Percentiles rank a stretch among this genome's conserved stretches.
Evolutionary conservation across 2,113 vertebrate species (phyloP).

Genomic region (Hyperopisus bebe): DNA sequence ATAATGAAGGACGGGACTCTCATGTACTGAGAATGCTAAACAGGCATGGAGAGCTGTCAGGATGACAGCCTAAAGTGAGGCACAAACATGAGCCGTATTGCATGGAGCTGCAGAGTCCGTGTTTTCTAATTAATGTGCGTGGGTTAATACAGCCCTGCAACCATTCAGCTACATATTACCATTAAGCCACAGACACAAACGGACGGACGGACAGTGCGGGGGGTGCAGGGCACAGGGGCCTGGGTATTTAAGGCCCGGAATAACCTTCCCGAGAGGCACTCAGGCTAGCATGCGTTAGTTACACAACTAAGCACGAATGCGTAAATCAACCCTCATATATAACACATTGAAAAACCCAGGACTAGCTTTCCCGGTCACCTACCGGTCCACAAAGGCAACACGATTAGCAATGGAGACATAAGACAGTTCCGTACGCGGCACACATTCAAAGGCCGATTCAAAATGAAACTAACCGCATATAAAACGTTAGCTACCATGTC

Average conservation of each 20-base stretch:
- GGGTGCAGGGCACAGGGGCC: background rate
- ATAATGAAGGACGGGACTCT: background rate
- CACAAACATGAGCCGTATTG: background rate
- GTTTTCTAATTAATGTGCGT: background rate
- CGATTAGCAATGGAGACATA: background rate
- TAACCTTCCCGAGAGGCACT: background rate
- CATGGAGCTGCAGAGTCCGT: background rate
- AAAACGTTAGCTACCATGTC: background rate
- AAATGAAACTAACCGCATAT: background rate
- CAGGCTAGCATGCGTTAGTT: background rate
- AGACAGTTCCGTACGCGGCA: background rate
- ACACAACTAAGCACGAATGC: background rate
- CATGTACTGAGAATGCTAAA: background rate
- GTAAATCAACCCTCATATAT: background rate
- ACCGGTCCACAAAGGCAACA: background rate
- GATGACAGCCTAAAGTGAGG: background rate
- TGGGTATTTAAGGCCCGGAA: background rate
- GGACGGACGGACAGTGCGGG: background rate
- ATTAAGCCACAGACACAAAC: background rate
- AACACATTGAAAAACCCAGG: background rate
- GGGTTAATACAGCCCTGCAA: background rate
- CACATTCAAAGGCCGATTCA: background rate
- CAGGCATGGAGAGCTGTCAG: background rate
- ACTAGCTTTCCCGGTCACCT: background rate
- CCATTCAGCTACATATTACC: background rate